A percentile compares a stretch with the other conserved stretches of the same genome.
phyloP scores from a whole-genome alignment of 2,113 vertebrate species.

The Stigmatopora argus region DNA sequence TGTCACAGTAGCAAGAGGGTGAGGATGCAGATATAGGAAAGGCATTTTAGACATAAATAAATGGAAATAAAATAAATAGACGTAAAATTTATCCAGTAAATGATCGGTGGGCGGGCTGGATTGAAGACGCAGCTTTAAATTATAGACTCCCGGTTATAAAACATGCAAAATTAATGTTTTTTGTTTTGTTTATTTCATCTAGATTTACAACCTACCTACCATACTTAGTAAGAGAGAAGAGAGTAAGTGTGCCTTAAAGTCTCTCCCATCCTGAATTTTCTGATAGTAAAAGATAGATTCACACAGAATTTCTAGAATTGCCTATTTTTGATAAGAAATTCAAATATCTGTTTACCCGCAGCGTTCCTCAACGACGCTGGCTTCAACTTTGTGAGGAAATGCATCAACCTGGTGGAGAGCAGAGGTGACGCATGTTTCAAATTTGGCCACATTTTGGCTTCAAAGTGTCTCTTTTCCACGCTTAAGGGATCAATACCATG shows the following conservation, averaged over 20 bases:
- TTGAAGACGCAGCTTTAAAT: background rate
- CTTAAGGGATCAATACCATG: conserved; percentile 84
- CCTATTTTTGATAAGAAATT: background rate
- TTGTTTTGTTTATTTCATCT: conserved; percentile 18
- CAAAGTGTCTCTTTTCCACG: background rate
- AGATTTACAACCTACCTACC: conserved; percentile 94
- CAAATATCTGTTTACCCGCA: conserved; percentile 51
- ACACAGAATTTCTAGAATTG: no score
- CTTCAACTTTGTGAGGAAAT: conserved; percentile 94
- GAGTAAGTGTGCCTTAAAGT: conserved; percentile 75
- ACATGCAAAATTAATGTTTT: background rate
- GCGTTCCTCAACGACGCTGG: conserved; percentile 93
- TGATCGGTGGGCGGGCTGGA: background rate
- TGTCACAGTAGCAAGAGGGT: no score
- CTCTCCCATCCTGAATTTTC: no score
- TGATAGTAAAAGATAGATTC: background rate
- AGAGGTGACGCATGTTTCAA: conserved; percentile 69
- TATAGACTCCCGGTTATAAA: no score
- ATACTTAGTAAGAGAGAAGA: conserved; percentile 96
- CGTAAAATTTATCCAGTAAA: no score
- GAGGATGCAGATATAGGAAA: no score
- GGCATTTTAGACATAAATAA: no score
- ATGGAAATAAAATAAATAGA: no score
- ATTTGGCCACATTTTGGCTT: background rate
- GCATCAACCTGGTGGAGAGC: conserved; percentile 86